phyloP scores from a whole-genome alignment of 2,888 invertebrate species.

The Teinopalpus imperialis region DNA sequence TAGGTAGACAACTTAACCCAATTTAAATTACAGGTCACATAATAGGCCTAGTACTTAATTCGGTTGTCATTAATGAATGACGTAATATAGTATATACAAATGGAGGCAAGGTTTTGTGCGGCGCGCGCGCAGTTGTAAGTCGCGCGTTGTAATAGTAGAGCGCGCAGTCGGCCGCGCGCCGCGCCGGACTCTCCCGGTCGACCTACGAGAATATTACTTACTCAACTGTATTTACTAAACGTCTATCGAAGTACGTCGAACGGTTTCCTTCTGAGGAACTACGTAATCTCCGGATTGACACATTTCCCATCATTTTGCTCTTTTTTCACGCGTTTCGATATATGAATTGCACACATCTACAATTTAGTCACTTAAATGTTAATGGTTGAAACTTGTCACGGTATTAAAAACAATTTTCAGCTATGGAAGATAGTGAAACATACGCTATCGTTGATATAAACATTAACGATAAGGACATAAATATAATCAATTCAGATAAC shows the following conservation, averaged over 20 bases:
- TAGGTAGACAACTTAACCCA: constrained; percentile 12
- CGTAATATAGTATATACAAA: constrained; percentile 35
- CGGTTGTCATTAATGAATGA: constrained; percentile 39
- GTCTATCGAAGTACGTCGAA: constrained; percentile 27
- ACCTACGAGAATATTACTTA: constrained; percentile 27
- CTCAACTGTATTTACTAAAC: constrained; percentile 23
- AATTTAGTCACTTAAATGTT: no score
- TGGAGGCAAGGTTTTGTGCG: constrained; percentile 38
- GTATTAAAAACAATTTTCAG: constrained; percentile 5
- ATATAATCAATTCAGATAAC: constrained; percentile 35
- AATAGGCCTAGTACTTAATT: constrained; percentile 32
- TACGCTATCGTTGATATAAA: constrained; percentile 66
- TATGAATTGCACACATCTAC: not conserved
- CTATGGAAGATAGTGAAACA: constrained; percentile 65
- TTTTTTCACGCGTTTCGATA: constrained; percentile 10
- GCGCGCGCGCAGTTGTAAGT: constrained; percentile 52
- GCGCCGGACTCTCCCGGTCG: constrained; percentile 33
- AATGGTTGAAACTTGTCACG: not conserved
- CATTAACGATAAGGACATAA: constrained; percentile 52
- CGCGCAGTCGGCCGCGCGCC: constrained; percentile 34
- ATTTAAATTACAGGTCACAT: constrained; percentile 27
- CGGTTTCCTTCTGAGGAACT: constrained; percentile 22
- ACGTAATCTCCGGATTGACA: constrained; percentile 31
- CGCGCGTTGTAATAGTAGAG: constrained; percentile 43
- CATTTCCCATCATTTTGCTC: constrained; percentile 38